Conservation (phyloP, 2,113 vertebrate species). For the Erythrolamprus reginae region DNA sequence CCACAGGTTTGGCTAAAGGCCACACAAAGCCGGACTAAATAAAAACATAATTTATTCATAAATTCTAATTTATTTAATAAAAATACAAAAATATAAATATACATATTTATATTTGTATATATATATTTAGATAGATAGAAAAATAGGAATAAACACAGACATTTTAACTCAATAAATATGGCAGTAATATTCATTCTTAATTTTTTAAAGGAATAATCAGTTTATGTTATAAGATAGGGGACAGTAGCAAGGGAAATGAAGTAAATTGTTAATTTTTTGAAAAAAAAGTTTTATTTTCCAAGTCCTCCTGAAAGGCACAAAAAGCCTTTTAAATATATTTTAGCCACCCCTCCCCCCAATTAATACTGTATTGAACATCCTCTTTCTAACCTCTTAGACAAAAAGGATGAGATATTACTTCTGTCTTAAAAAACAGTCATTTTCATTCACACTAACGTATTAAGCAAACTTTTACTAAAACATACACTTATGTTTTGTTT, state of each 20-base stretch:
- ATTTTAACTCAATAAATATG: constrained; percentile 75
- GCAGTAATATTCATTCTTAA: constrained; percentile 61
- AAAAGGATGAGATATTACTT: constrained; percentile 40
- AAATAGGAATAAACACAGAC: constrained; percentile 74
- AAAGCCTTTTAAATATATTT: constrained; percentile 68
- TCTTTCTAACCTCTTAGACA: constrained; percentile 57
- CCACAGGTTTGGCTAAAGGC: not conserved
- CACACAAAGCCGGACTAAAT: constrained; percentile 29
- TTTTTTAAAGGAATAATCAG: constrained; percentile 47
- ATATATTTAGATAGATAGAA: constrained; percentile 58
- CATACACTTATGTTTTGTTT: constrained; percentile 61
- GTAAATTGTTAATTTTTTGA: constrained; percentile 39
- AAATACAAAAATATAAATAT: constrained; percentile 83
- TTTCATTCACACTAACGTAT: constrained; percentile 63
- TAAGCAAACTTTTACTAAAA: constrained; percentile 71
- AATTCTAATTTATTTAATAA: constrained; percentile 78
- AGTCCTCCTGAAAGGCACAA: constrained; percentile 66
- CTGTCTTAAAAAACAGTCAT: constrained; percentile 24
- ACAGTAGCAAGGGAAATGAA: constrained; percentile 59
- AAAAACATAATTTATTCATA: constrained; percentile 62
- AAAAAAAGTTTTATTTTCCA: constrained; percentile 47
- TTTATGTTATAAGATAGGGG: constrained; percentile 59
- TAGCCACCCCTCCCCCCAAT: constrained; percentile 6
- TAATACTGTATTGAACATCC: constrained; percentile 48
- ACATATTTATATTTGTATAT: constrained; percentile 42